Evolutionary conservation across 23 tunicate species (phyloP), one percentile per base, ranked within the genome.

Genomic region (Ciona savignyi): DNA sequence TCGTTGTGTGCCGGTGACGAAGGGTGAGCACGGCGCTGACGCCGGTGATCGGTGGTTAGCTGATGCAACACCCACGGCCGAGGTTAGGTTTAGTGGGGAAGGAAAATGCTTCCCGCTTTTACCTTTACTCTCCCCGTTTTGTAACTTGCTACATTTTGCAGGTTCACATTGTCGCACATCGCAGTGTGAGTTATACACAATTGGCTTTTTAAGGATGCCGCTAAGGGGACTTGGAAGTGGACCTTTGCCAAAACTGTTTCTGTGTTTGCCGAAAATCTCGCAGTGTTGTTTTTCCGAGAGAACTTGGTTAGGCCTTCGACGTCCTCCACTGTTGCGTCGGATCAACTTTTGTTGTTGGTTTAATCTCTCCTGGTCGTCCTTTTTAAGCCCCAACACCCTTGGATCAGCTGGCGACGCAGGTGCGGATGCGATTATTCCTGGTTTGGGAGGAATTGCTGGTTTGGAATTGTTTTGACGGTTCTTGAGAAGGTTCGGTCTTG

Each of bases 301-400:
- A 15, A 22, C 48, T 3, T 62, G 51, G 15, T 29, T 6, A 0
- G 77, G 34, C 22, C 60, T 66, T 21, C 79, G 30, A 2, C 74
- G 23, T 4, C 76, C 67, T 22, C 70, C 73, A 65, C 86, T 87
- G 86, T 87, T 87, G n/a, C 95, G 81, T 24, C 95, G 73, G 35
- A 81, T 71, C n/a, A 81, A 73, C 68, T 76, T 80, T 3, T 82
- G 81, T 32, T 77, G 95, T 31, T 81, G 86, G 65, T 34, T n/a
- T 67, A 73, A 34, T 3, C 83, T 22, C 3, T 85, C 80, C 42
- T 35, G 27, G 1, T 80, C 78, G 6, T 56, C 68, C 29, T 27
- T 32, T 27, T 25, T 78, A 2, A 63, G 60, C 1, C 23, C 4
- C 0, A 22, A 27, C 34, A 29, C 27, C n/a, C 51, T 34, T 20